Percentiles rank a stretch among this genome's conserved stretches.
phyloP scores from a whole-genome alignment of 1,140 invertebrate genomes.

The Lithobius niger region DNA sequence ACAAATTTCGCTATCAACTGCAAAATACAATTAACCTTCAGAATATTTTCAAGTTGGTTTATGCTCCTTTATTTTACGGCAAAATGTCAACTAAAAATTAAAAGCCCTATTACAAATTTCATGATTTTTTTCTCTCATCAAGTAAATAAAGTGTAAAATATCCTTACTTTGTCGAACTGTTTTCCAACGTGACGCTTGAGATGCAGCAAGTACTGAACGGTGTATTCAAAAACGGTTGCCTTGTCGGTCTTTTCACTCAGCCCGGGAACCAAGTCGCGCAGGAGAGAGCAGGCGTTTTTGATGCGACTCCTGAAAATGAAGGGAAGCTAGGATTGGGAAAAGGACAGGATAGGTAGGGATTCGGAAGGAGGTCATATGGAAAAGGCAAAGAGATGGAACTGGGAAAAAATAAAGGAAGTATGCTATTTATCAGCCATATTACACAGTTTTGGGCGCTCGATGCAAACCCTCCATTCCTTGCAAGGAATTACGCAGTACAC shows the following conservation, averaged over 20 bases:
- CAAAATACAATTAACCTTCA: no score
- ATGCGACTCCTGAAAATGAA: conserved; percentile 26
- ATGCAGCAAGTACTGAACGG: conserved; percentile 28
- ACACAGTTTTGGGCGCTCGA: no score
- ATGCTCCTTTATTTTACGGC: no score
- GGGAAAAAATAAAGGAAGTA: no score
- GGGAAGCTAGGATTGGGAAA: not conserved
- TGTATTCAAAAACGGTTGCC: conserved; percentile 34
- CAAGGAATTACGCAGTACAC: no score
- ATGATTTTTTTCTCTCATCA: not conserved
- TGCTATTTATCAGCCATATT: no score
- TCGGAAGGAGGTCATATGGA: conserved; percentile 5
- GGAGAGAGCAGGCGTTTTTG: conserved; percentile 30
- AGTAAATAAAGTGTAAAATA: not conserved
- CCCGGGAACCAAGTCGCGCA: conserved; percentile 31
- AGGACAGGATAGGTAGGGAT: not conserved
- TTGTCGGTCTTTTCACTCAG: conserved; percentile 35
- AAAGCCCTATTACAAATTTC: no score
- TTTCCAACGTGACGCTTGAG: conserved; percentile 4
- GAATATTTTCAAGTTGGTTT: no score
- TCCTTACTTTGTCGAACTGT: conserved; percentile 2
- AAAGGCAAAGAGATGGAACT: no score
- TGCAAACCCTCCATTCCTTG: no score
- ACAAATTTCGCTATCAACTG: no score
- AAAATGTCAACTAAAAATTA: no score